Evolutionary conservation across 2,888 invertebrate species (phyloP).

Genomic region (Tipula lateralis): DNA sequence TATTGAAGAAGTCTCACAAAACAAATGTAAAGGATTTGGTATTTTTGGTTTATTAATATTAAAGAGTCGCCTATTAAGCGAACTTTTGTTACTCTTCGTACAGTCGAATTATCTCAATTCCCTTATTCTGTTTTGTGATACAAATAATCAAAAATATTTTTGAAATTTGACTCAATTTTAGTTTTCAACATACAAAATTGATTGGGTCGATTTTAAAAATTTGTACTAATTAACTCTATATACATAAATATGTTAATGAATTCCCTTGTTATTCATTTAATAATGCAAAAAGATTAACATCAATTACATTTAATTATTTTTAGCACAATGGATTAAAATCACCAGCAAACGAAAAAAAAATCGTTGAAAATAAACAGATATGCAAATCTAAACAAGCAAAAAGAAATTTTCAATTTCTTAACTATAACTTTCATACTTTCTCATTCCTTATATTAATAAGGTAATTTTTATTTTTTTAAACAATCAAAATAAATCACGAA

Average conservation of each 20-base stretch:
- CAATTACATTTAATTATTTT: conserved; percentile 15
- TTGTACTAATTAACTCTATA: no score
- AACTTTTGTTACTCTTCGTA: no score
- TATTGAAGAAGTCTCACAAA: no score
- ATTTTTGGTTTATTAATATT: no score
- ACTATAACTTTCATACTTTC: conserved; percentile 19
- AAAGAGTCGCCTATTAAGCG: no score
- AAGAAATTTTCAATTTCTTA: conserved; percentile 19
- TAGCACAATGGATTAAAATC: conserved; percentile 24
- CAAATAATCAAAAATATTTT: no score
- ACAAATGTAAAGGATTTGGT: no score
- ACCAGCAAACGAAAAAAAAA: not conserved
- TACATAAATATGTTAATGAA: not conserved
- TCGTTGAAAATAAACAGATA: not conserved
- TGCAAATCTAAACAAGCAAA: conserved; percentile 24
- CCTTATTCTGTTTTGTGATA: no score
- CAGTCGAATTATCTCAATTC: no score
- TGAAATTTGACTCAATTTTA: no score
- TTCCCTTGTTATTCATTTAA: not conserved
- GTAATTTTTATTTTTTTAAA: conserved; percentile 20
- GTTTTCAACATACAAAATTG: no score
- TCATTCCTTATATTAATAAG: conserved; percentile 19
- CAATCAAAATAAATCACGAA: conserved; percentile 24
- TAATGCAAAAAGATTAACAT: not conserved
- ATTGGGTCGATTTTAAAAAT: no score